Percentiles rank a stretch among this genome's conserved stretches.
phyloP scores from a whole-genome alignment of 2,113 vertebrate genomes.

The Crotalus helleri region DNA sequence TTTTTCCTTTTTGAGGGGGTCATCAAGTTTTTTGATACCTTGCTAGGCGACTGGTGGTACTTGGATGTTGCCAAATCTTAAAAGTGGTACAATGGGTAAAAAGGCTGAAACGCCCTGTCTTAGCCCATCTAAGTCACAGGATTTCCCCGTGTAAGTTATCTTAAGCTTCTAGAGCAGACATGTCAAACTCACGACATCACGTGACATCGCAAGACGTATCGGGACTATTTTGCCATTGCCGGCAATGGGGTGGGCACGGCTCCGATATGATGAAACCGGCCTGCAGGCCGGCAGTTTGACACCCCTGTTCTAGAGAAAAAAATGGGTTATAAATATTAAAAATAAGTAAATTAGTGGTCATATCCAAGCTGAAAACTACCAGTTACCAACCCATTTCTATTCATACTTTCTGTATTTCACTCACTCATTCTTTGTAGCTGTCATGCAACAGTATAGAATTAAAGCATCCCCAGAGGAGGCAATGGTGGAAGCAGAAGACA shows the following conservation, averaged over 20 bases:
- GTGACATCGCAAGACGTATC: too few species aligned
- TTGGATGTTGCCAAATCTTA: too few species aligned
- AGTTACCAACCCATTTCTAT: background rate
- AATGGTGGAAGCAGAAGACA: background rate
- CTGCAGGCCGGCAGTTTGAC: too few species aligned
- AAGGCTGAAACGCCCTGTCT: background rate
- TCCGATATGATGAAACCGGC: too few species aligned
- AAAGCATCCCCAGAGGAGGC: background rate
- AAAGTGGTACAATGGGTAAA: too few species aligned
- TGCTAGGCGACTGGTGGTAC: too few species aligned
- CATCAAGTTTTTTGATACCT: too few species aligned
- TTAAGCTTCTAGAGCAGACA: background rate
- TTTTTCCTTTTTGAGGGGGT: too few species aligned
- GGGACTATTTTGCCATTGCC: too few species aligned
- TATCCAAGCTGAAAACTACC: background rate
- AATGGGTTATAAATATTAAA: background rate
- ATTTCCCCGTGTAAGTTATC: background rate
- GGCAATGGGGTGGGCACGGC: too few species aligned
- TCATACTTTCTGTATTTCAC: background rate
- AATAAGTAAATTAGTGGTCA: background rate
- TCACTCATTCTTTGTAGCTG: background rate
- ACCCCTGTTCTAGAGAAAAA: background rate
- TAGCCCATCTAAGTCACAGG: background rate
- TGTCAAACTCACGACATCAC: too few species aligned
- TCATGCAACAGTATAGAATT: background rate